phyloP scores from a whole-genome alignment of 2,888 invertebrate genomes.

The Brachycybe producta region DNA sequence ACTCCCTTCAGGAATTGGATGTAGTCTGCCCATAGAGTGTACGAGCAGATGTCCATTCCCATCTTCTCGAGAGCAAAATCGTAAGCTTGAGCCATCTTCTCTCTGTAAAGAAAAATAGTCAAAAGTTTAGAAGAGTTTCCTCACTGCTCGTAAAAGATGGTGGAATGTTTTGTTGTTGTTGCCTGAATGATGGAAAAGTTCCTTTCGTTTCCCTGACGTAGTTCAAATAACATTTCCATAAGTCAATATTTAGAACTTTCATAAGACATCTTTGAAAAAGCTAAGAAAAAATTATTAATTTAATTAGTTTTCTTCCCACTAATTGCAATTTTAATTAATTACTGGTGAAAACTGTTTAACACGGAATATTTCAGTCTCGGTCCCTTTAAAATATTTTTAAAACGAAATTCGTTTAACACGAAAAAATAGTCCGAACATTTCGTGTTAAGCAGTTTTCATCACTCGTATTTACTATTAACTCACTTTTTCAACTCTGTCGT shows the following conservation, averaged over 20 bases:
- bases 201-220: slow-evolving; percentile 98
- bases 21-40: slow-evolving; percentile 95
- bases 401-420: too few relatives aligned
- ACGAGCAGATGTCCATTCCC: slow-evolving; percentile 94
- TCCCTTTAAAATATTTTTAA: too few relatives aligned
- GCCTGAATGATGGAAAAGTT: slow-evolving; percentile 84
- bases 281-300: slow-evolving; percentile 38
- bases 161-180: neutral
- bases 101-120: slow-evolving; percentile 46
- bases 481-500: slow-evolving; percentile 98
- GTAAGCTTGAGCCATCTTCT: slow-evolving; percentile 98
- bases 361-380: too few relatives aligned
- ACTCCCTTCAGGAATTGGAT: slow-evolving; percentile 89
- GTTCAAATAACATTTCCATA: slow-evolving; percentile 94
- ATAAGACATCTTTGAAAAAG: slow-evolving; percentile 95
- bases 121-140: neutral
- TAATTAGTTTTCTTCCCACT: neutral
- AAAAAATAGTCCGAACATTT: too few relatives aligned
- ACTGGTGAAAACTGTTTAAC: too few relatives aligned
- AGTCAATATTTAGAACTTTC: slow-evolving; percentile 95
- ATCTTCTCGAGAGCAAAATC: slow-evolving; percentile 98
- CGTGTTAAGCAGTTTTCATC: too few relatives aligned
- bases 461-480: too few relatives aligned
- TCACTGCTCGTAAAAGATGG: neutral
- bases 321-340: neutral